Evolutionary conservation across 2,113 vertebrate genomes (phyloP), one percentile per base, ranked within the genome.

Genomic region (Peromyscus leucopus): DNA sequence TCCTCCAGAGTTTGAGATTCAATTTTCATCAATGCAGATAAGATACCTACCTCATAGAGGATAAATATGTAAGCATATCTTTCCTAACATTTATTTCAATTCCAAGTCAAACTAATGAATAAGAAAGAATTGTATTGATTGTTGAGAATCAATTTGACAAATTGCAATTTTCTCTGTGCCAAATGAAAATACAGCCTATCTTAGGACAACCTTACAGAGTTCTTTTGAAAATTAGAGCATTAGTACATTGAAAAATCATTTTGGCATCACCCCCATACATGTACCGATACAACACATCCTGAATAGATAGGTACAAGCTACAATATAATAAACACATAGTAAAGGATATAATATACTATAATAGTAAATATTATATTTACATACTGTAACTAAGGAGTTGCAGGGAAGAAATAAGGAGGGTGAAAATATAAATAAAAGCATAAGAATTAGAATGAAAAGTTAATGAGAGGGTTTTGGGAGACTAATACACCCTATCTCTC

Each of bases 81-180:
- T 94, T 82, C 12, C 16, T 96, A 42, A 4, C 42, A 46, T 76
- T 85, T 88, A 42, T 74, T 93, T 84, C 57, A n/a, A 79, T 83
- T 8, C 16, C 42, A 96, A 90, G 71, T 90, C 90, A 86, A 91
- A 87, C 33, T 39, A 71, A 86, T 83, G n/a, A 91, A 57, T 89
- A 95, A 91, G 55, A 75, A 96, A 90, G 21, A 16, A 89, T 67
- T 33, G 7, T 13, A 55, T 24, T 71, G 63, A 88, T 75, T 55
- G 10, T 19, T 89, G 12, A 78, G 36, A 92, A 78, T 65, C 55
- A 65, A 21, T 28, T 0, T 87, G 28, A 96, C 33, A 76, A 93
- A 84, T 57, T 55, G 55, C 24, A 80, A 61, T 94, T 91, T 93
- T 89, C n/a, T 89, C 51, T 83, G 46, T 9, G 10, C 48, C 16